These are phyloP conservation scores for Patella caerulea DNA, from an alignment of 2,888 invertebrate species.

Conservation along the genomic window DNA sequence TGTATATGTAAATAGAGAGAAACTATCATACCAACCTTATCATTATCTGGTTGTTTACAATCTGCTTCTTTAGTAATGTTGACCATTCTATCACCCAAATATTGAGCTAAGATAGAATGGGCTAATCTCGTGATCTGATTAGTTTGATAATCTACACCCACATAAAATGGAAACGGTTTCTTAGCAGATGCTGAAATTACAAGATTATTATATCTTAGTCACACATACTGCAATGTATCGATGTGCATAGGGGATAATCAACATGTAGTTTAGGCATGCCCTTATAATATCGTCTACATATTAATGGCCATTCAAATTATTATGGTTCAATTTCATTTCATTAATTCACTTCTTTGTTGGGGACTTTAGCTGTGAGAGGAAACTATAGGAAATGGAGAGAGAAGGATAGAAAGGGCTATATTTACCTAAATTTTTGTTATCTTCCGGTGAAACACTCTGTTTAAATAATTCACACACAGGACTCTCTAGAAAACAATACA, in stretches of 20 bases:
- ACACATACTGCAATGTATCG: too few relatives aligned
- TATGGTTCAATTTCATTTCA: too few relatives aligned
- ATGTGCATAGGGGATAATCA: too few relatives aligned
- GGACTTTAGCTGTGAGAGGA: too few relatives aligned
- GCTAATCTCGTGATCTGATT: slow-evolving; percentile 52
- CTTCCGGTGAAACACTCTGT: slow-evolving; percentile 41
- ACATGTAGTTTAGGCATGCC: too few relatives aligned
- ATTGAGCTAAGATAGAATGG: slow-evolving; percentile 48
- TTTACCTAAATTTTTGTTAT: slow-evolving; percentile 36
- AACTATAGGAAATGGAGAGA: too few relatives aligned
- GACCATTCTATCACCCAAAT: slow-evolving; percentile 44
- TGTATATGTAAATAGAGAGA: too few relatives aligned
- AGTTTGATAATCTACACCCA: slow-evolving; percentile 43
- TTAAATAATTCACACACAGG: slow-evolving; percentile 61
- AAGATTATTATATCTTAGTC: too few relatives aligned
- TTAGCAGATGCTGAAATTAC: slow-evolving; percentile 34
- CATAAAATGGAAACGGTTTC: slow-evolving; percentile 57
- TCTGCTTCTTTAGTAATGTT: slow-evolving; percentile 26
- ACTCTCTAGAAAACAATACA: slow-evolving; percentile 60
- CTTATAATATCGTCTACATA: too few relatives aligned
- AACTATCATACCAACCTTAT: slow-evolving; percentile 22
- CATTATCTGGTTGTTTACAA: slow-evolving; percentile 31
- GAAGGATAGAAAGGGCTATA: too few relatives aligned
- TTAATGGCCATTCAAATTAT: too few relatives aligned
- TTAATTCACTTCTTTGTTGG: too few relatives aligned